Conservation (phyloP, 1,140 invertebrate genomes). For the Cydia pomonella region DNA sequence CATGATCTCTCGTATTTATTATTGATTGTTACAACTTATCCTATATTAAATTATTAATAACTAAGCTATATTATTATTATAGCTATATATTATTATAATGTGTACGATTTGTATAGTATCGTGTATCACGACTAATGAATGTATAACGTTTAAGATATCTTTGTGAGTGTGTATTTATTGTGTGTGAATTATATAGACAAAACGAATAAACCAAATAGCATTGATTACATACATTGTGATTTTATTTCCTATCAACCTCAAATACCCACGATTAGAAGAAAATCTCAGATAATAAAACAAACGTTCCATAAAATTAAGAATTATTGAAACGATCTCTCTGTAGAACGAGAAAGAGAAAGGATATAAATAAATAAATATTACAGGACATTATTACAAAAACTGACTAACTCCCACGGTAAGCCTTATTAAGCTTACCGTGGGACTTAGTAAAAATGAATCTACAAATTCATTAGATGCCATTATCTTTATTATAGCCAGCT, state of each 20-base stretch:
- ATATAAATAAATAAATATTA: no score
- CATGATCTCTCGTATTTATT: conserved; percentile 24
- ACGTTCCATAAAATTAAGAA: neutral
- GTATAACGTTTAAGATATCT: conserved; percentile 36
- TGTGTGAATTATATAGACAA: conserved; percentile 32
- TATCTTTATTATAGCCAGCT: no score
- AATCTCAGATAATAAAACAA: neutral
- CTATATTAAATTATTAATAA: conserved; percentile 23
- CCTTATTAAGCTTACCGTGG: no score
- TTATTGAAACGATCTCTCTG: no score
- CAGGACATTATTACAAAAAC: no score
- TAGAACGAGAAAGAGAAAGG: no score
- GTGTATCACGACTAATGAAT: conserved; percentile 38
- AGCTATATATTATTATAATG: conserved; percentile 14
- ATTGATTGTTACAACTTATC: neutral
- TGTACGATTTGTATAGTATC: conserved; percentile 35
- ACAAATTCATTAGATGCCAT: no score
- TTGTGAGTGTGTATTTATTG: conserved; percentile 39
- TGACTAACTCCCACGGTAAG: no score
- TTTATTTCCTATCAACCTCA: neutral
- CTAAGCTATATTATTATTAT: conserved; percentile 28
- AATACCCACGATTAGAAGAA: neutral
- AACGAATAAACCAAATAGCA: conserved; percentile 38
- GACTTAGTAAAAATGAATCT: no score
- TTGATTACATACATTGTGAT: conserved; percentile 8